Evolutionary conservation across 2,888 invertebrate species (phyloP), one percentile per base, ranked within the genome.

Genomic region (Ryuthela nishihirai): DNA sequence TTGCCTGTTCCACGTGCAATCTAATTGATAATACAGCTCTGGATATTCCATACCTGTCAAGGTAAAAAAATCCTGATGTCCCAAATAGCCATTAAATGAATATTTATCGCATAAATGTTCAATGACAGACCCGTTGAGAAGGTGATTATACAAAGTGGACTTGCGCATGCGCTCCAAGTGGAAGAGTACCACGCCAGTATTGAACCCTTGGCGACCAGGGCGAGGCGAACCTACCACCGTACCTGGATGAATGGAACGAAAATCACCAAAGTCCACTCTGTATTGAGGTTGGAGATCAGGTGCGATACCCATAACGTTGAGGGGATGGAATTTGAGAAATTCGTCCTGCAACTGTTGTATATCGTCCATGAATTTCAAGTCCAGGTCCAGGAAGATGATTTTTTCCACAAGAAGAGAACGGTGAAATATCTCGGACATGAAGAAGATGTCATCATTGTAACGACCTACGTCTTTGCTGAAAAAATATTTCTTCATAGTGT

Each of bases 51-150:
- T 80, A 4, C 82, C 83, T 15, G 87, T 69, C 34, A 88, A 73
- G 0, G 86, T 85, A 70, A 84, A 87, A 73, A 85, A 85, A 75
- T 88, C 87, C 74, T 89, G 88, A 74, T 89, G 88, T 1, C 88
- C 88, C 25, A 88, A 76, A 72, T 87, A 86, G 2, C 85, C 85
- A 73, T 78, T 65, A 32, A 72, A 70, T 34, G 66, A 53, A 66
- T 75, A 78, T 64, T 76, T 75, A 12, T 70, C 52, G n/a, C 73
- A 71, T 32, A 76, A 54, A 3, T 56, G 46, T 17, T 67, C 61
- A 0, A 76, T 46, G 15, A 54, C 50, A 1, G 71, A 66, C 1
- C 62, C 62, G 21, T 67, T 64, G 3, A 76, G 74, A 41, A 84
- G 76, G 42, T 78, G 74, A 64, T 80, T 75, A 68, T 84, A 87